These are phyloP conservation scores for Elephas maximus DNA, from an alignment of 2,113 vertebrate genomes.

Conservation along the genomic window DNA sequence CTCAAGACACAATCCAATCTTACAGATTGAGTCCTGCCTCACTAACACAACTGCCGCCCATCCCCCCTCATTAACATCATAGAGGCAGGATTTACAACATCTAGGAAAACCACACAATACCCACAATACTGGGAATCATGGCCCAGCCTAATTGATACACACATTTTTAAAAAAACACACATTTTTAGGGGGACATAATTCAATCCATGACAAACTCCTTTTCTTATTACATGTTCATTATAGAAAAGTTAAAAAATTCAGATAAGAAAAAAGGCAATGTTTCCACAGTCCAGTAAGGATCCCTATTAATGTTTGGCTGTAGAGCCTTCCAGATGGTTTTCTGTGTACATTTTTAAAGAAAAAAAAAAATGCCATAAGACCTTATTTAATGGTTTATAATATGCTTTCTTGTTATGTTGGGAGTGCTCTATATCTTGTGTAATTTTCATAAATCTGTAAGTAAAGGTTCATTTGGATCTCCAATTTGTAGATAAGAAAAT, in stretches of 20 bases:
- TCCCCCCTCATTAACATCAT: too few relatives aligned
- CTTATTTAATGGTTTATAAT: neutral
- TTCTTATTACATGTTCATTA: conserved; percentile 57
- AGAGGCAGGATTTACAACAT: too few relatives aligned
- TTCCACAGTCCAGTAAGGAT: neutral
- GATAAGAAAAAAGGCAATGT: conserved; percentile 16
- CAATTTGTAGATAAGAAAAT: neutral
- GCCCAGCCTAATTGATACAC: too few relatives aligned
- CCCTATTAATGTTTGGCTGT: neutral
- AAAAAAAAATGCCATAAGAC: neutral
- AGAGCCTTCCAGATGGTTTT: neutral
- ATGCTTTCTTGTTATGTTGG: neutral
- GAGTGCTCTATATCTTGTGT: neutral
- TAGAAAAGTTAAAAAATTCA: conserved; percentile 24
- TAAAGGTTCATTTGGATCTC: neutral
- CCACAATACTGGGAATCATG: too few relatives aligned
- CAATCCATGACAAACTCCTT: neutral
- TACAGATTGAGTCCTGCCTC: too few relatives aligned
- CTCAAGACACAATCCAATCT: too few relatives aligned
- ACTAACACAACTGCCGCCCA: too few relatives aligned
- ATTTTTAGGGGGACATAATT: too few relatives aligned
- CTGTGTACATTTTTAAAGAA: neutral
- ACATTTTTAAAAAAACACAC: too few relatives aligned
- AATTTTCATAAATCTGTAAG: neutral
- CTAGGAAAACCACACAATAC: too few relatives aligned